Evolutionary conservation across 92 coral and sea anemone genomes (phyloP).

Genomic region (Umimayanthus kanabou): DNA sequence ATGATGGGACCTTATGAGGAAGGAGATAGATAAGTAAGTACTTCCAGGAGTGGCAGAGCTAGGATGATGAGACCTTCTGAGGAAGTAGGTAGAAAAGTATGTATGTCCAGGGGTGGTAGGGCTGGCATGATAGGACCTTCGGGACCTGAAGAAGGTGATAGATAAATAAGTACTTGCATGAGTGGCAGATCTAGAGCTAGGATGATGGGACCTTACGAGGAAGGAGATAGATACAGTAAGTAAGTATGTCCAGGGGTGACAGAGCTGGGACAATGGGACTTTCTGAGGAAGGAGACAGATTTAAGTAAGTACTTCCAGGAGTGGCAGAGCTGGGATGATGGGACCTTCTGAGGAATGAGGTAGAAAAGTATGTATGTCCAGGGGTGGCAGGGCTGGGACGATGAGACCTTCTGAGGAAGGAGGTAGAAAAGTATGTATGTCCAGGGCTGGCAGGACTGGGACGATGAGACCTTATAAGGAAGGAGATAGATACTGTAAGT

Average conservation of each 20-base stretch:
- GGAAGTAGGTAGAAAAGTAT: conserved; percentile 81
- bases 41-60: conserved; percentile 41
- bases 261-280: conserved; percentile 96
- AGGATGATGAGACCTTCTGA: conserved; percentile 98
- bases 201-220: conserved; percentile 98
- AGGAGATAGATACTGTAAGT: not conserved
- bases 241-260: conserved; percentile 57
- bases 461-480: not conserved
- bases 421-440: conserved; percentile 72
- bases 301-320: conserved; percentile 59
- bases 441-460: not conserved
- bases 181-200: no score
- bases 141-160: no score
- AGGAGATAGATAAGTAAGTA: no score
- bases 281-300: conserved; percentile 86
- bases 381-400: conserved; percentile 98
- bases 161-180: no score
- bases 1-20: no score
- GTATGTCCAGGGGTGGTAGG: conserved; percentile 14
- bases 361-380: no score
- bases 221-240: conserved; percentile 81
- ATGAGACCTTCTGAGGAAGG: conserved; percentile 96
- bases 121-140: not conserved
- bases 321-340: not conserved
- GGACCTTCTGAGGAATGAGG: not conserved